Conservation (phyloP, 2,113 vertebrate genomes). For the Corythoichthys haematopterus region DNA sequence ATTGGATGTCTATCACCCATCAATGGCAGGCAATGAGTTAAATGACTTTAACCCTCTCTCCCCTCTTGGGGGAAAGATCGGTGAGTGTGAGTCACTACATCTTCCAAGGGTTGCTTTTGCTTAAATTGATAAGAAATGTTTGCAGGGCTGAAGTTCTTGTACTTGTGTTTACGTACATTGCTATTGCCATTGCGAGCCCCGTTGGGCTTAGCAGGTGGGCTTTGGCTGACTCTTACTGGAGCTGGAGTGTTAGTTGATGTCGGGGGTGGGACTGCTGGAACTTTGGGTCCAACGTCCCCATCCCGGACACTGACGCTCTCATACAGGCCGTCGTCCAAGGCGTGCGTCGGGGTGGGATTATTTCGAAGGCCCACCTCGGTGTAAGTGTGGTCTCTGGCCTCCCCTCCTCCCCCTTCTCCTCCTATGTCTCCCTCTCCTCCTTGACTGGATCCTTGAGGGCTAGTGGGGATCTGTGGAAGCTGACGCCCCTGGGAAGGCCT, state of each 20-base stretch:
- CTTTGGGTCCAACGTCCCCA: constrained; percentile 34
- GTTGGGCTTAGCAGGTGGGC: constrained; percentile 37
- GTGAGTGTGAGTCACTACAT: not conserved
- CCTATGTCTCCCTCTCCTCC: constrained; percentile 37
- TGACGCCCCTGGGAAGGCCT: constrained; percentile 61
- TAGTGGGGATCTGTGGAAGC: constrained; percentile 63
- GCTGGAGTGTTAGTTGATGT: constrained; percentile 44
- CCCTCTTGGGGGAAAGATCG: not conserved
- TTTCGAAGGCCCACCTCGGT: constrained; percentile 67
- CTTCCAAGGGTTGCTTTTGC: not conserved
- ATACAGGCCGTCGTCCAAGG: constrained; percentile 70
- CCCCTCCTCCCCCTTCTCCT: constrained; percentile 37
- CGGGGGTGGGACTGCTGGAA: constrained; percentile 26
- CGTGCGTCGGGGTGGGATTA: constrained; percentile 54
- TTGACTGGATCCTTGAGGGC: constrained; percentile 47
- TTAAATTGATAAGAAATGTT: not conserved
- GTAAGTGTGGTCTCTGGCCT: constrained; percentile 68
- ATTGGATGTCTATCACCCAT: too few relatives aligned
- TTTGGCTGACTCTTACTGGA: constrained; percentile 39
- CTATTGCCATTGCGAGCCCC: constrained; percentile 39
- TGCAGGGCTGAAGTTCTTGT: not conserved
- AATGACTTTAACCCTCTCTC: too few relatives aligned
- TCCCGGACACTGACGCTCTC: constrained; percentile 69
- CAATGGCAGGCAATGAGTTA: too few relatives aligned
- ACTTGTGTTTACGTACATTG: constrained; percentile 46